Conservation (phyloP, 2,888 invertebrate species). For the Chalcosyrphus nemorum region DNA sequence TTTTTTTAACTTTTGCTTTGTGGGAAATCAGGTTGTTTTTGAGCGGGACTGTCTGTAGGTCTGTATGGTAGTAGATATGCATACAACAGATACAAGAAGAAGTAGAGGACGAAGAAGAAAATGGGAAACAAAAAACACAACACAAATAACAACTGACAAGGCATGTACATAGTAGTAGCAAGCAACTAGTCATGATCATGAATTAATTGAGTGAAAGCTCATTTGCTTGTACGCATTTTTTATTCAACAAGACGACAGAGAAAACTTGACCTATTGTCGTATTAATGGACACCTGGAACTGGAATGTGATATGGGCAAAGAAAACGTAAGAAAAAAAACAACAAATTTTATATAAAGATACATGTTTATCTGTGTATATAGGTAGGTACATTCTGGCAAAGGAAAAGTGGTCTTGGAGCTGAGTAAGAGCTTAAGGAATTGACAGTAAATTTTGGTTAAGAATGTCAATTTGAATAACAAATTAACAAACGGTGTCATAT, state of each 20-base stretch:
- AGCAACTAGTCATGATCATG: conserved; percentile 39
- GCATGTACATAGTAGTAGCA: no score
- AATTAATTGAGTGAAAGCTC: conserved; percentile 66
- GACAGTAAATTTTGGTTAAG: no score
- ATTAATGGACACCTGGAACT: conserved; percentile 3
- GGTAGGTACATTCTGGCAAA: neutral
- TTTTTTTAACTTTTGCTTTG: neutral
- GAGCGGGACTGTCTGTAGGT: conserved; percentile 7
- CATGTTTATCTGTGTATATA: no score
- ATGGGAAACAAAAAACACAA: neutral
- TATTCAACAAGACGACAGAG: conserved; percentile 40
- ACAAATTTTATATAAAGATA: no score
- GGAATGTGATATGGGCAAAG: conserved; percentile 30
- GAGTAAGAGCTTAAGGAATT: no score
- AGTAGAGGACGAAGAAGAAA: neutral
- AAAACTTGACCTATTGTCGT: conserved; percentile 58
- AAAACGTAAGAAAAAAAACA: neutral
- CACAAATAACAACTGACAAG: conserved; percentile 11
- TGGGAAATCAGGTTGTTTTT: conserved; percentile 36
- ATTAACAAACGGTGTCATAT: no score
- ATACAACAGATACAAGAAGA: neutral
- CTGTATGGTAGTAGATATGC: conserved; percentile 3
- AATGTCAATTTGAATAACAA: no score
- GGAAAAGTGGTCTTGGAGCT: neutral
- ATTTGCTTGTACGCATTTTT: conserved; percentile 29